Percentiles rank a stretch among this genome's conserved stretches.
Conservation (phyloP, 2,888 invertebrate genomes). For the Tipula vernalis region DNA sequence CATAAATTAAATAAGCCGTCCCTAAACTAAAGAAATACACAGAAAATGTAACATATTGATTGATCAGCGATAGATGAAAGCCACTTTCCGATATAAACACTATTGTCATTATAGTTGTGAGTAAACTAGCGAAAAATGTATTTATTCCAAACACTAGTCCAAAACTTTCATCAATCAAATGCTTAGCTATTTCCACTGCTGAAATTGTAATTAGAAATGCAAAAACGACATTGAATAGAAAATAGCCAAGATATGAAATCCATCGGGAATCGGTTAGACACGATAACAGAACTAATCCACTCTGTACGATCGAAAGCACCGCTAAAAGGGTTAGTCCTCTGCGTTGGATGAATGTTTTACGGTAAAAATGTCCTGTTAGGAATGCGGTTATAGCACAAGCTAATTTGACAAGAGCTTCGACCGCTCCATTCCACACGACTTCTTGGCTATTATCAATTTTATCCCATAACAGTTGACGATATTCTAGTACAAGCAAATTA, state of each 20-base stretch:
- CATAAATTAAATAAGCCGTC: background rate
- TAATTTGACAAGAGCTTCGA: slow-evolving; percentile 63
- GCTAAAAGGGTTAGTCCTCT: slow-evolving; percentile 37
- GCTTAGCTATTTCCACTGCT: slow-evolving; percentile 73
- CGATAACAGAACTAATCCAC: slow-evolving; percentile 41
- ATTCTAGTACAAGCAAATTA: slow-evolving; percentile 54
- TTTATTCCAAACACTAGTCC: slow-evolving; percentile 86
- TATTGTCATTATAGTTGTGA: slow-evolving; percentile 71
- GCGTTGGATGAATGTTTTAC: slow-evolving; percentile 26
- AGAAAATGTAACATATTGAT: slow-evolving; percentile 30
- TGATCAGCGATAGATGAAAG: slow-evolving; percentile 24
- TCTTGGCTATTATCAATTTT: slow-evolving; percentile 33
- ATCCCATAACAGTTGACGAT: slow-evolving; percentile 62
- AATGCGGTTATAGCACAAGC: slow-evolving; percentile 50
- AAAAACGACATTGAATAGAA: slow-evolving; percentile 62
- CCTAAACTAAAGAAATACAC: slow-evolving; percentile 30
- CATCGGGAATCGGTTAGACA: slow-evolving; percentile 47
- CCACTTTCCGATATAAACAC: slow-evolving; percentile 28
- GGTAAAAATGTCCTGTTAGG: slow-evolving; percentile 37
- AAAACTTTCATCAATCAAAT: slow-evolving; percentile 70
- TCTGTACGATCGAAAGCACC: slow-evolving; percentile 41
- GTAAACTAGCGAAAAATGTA: slow-evolving; percentile 62
- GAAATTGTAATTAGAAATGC: slow-evolving; percentile 71
- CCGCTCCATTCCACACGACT: slow-evolving; percentile 53
- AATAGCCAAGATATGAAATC: slow-evolving; percentile 61